Base-by-base conservation (phyloP, 2,888 invertebrate species). In the Cactoblastis cactorum region DNA sequence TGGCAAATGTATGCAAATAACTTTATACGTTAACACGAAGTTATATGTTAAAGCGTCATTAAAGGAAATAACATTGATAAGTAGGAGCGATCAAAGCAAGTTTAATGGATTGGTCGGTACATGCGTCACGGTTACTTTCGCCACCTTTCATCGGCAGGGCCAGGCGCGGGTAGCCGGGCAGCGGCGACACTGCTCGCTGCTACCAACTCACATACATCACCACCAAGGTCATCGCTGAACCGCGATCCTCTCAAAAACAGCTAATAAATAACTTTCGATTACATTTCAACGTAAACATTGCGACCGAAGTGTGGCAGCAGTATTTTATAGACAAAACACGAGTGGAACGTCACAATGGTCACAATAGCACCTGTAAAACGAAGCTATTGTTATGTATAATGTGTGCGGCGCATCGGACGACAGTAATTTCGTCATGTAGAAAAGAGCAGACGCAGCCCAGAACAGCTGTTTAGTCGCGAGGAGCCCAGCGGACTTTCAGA, bases 121-220 rank as follows among this genome's bases (percentile, higher is more conserved):
- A 62, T 71, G 71, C 77, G 79, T 78, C 77, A 77, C 71, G 67
- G 69, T 68, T 74, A 84, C 86, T 86, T 86, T 86, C 85, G 83
- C 85, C 78, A 74, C 80, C 72, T 83, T 83, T 81, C 82, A 79
- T 80, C 74, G 80, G 73, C 82, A 81, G 73, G 80, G 80, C 73
- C 76, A 74, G 63, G 57, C 54, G 65, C 65, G 63, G 61, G 58
- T 56, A 33, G 65, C 65, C 71, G 71, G 66, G 65, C 62, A 63
- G 60, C 62, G 66, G 65, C 62, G 63, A 61, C 62, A 66, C 61
- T 64, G 65, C 59, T 61, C 63, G 60, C 63, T 61, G 57, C 61
- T 61, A 56, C 55, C 67, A 65, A 68, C 63, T 59, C 61, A 65
- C 70, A 76, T 74, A 71, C 69, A 74, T 77, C 74, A 74, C 59